Evolutionary conservation across 23 tunicate species (phyloP).

Genomic region (Halocynthia aurantium): DNA sequence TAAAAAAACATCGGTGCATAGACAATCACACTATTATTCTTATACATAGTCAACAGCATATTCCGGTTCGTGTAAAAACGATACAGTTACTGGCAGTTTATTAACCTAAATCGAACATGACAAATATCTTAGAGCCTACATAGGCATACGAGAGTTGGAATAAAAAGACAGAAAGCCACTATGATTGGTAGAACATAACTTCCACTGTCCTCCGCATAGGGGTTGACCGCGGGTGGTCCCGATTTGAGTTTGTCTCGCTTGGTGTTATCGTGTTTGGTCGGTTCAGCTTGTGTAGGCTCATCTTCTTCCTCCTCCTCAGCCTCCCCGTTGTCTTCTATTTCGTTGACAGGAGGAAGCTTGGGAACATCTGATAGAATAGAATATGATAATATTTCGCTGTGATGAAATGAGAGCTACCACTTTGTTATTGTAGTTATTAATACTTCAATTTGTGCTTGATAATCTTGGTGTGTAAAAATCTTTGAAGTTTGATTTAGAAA

Average conservation of each 20-base stretch:
- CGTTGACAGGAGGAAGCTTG: constrained; percentile 48
- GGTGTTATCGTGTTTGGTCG: background rate
- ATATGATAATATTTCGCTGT: background rate
- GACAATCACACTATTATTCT: no score
- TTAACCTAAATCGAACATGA: no score
- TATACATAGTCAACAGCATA: no score
- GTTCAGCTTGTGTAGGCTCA: constrained; percentile 11
- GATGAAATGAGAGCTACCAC: no score
- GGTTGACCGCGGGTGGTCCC: constrained; percentile 82
- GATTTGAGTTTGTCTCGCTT: constrained; percentile 44
- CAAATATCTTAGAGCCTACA: constrained; percentile 50
- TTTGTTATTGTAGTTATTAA: no score
- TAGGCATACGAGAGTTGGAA: constrained; percentile 69
- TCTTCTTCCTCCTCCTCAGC: constrained; percentile 55
- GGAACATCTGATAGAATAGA: constrained; percentile 42
- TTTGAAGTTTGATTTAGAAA: no score
- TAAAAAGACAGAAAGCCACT: constrained; percentile 72
- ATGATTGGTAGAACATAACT: constrained; percentile 76
- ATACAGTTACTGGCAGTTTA: no score
- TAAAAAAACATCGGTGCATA: no score
- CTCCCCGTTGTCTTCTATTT: constrained; percentile 36
- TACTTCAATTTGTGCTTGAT: no score
- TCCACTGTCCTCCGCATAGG: constrained; percentile 82
- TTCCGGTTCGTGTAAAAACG: no score
- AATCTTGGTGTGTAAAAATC: no score